Base-by-base conservation (phyloP, 2,113 vertebrate species). In the Tylochromis polylepis region DNA sequence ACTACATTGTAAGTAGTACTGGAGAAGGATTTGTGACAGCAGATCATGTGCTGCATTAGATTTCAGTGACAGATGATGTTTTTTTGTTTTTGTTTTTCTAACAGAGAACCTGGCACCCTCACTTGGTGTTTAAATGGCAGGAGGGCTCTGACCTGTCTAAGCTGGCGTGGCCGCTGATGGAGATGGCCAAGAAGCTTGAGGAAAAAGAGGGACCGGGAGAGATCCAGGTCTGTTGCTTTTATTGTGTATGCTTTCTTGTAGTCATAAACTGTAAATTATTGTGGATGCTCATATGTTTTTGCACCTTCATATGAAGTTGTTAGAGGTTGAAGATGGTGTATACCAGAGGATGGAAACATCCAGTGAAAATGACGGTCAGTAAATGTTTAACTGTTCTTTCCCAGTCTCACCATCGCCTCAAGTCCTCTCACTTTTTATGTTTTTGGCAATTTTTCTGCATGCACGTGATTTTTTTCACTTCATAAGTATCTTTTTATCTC, bases 161-260 rank as follows among this genome's bases (percentile, higher is more conserved):
- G 49, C 79, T 95, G 86, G 95, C 95, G 36, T 84, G 95, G 92
- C 93, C 91, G 3, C 75, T 96, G 65, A 95, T 96, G 94, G 92
- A 95, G 72, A 84, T 94, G 11, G 95, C 95, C 49, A 92, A 78
- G 70, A 65, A 2, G 3, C 79, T 96, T 16, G 95, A 96, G 82
- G 84, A 46, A 10, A 88, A 78, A 49, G 94, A 96, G 43, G 95
- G 95, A 75, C 82, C 93, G 3, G 95, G 95, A 67, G 59, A 93
- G 18, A 79, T 95, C 36, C 89, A 93, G 92, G 95, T 94, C 29
- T 46, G 31, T 46, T 46, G 4, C 24, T 79, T 49, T 60, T 20
- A 70, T 49, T 59, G 38, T 56, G 11, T 11, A 2, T 59, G 6
- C 79, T 6, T 57, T 56, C 18, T 27, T 85, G 4, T 53, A 10